phyloP scores from a whole-genome alignment of 2,888 invertebrate species.

The Hirtodrosophila cameraria region DNA sequence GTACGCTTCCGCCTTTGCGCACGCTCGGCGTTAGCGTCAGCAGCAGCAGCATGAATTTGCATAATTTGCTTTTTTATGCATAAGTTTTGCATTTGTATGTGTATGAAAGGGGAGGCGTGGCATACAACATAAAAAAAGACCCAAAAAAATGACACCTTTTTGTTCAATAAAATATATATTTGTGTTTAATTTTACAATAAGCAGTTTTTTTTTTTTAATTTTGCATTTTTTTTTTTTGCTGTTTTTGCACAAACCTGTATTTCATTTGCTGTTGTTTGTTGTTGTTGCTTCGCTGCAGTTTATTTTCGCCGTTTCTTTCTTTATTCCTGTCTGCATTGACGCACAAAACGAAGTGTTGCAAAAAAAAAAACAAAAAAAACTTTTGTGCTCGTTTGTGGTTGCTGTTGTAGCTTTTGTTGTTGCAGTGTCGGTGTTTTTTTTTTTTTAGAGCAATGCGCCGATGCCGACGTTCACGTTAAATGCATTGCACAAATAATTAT shows the following conservation, averaged over 20 bases:
- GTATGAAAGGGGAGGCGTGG: constrained; percentile 42
- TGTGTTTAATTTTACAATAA: constrained; percentile 30
- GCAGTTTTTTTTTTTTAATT: constrained; percentile 37
- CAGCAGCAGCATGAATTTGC: constrained; percentile 67
- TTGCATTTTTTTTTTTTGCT: constrained; percentile 37
- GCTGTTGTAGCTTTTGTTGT: constrained; percentile 31
- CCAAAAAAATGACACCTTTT: constrained; percentile 49
- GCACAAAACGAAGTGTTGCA: constrained; percentile 50
- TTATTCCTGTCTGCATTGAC: constrained; percentile 49
- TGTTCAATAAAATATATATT: constrained; percentile 41
- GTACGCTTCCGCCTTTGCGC: constrained; percentile 60
- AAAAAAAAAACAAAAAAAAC: constrained; percentile 29
- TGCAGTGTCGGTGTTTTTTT: constrained; percentile 31
- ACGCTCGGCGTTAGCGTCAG: constrained; percentile 37
- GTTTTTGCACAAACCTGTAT: constrained; percentile 71
- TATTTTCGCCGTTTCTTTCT: constrained; percentile 52
- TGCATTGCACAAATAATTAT: constrained; percentile 72
- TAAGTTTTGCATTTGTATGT: background rate
- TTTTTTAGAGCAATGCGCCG: constrained; percentile 50
- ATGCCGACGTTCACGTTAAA: constrained; percentile 56
- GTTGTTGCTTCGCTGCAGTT: constrained; percentile 49
- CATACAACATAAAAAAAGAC: constrained; percentile 31
- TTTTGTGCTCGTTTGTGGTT: constrained; percentile 40
- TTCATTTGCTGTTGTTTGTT: constrained; percentile 46
- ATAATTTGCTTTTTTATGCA: constrained; percentile 55